phyloP scores from a whole-genome alignment of 2,113 vertebrate species.

The Phalacrocorax carbo region DNA sequence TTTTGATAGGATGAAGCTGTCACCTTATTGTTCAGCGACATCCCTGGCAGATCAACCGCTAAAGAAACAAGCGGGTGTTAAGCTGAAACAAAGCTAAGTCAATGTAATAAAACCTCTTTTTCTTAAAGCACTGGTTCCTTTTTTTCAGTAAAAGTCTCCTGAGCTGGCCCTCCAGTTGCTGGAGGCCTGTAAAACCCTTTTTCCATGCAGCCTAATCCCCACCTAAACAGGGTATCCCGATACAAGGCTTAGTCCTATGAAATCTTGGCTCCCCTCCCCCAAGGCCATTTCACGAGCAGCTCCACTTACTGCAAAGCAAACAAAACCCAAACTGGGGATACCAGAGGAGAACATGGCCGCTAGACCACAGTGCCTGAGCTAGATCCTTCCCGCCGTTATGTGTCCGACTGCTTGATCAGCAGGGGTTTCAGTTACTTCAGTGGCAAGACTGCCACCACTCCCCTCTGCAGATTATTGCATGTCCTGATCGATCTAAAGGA shows the following conservation, averaged over 20 bases:
- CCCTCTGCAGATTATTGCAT: background rate
- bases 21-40: conserved; percentile 22
- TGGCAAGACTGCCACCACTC: background rate
- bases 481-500: background rate
- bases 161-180: background rate
- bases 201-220: background rate
- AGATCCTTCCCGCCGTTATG: background rate
- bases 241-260: background rate
- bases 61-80: background rate
- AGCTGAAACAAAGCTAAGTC: conserved; percentile 27
- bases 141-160: background rate
- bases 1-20: conserved; percentile 42
- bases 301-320: background rate
- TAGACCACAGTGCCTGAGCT: background rate
- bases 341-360: background rate
- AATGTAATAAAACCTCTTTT: background rate
- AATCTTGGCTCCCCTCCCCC: background rate
- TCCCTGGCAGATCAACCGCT: background rate
- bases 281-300: fast-evolving
- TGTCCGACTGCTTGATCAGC: fast-evolving
- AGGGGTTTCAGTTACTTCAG: fast-evolving
- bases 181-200: background rate
- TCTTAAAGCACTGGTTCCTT: fast-evolving
- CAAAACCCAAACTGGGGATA: background rate
- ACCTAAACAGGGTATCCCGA: background rate